Evolutionary conservation across 2,113 vertebrate genomes (phyloP), one percentile per base, ranked within the genome.

Genomic region (Bubalus kerabau): DNA sequence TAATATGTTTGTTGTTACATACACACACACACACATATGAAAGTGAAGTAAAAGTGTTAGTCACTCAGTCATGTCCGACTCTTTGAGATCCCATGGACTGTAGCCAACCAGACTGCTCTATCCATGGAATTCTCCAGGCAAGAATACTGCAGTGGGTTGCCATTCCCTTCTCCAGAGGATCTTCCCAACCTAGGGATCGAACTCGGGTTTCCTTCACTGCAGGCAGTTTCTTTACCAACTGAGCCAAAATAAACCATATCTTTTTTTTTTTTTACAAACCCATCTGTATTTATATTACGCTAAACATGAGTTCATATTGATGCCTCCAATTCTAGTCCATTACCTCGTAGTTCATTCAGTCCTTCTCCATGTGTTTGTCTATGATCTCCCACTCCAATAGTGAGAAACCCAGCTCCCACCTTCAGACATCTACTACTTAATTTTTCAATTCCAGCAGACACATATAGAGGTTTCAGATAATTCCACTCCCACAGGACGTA

Each of bases 61-160:
- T 23, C 10, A 0, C 19, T 74, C 19, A 74, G 67, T 40, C n/a
- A 0, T 74, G n/a, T 74, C n/a, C 0, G 0, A 74, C n/a, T 40
- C 67, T 36, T 23, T 74, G 67, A 0, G 0, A 40, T 36, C 67
- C n/a, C 19, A 74, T 40, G 19, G 10, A 40, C n/a, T 74, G 2
- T 74, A 74, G 67, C n/a, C n/a, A 23, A 12, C 19, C n/a, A 40
- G 19, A 5, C 67, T 40, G 19, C 67, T 74, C 67, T 13, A n/a
- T 13, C 67, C 19, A 74, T 40, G 19, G 67, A 74, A 74, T 40
- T 74, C 67, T 74, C n/a, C 19, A 74, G 10, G 67, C 67, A 74
- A 71, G 67, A 74, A 40, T 23, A 40, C n/a, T 40, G 67, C n/a
- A 40, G 10, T 74, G 67, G 10, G 67, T 40, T 74, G 19, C 67